These are phyloP conservation scores for Sebastes taczanowskii DNA, from an alignment of 2,797 vertebrate genomes.

Conservation along the genomic window DNA sequence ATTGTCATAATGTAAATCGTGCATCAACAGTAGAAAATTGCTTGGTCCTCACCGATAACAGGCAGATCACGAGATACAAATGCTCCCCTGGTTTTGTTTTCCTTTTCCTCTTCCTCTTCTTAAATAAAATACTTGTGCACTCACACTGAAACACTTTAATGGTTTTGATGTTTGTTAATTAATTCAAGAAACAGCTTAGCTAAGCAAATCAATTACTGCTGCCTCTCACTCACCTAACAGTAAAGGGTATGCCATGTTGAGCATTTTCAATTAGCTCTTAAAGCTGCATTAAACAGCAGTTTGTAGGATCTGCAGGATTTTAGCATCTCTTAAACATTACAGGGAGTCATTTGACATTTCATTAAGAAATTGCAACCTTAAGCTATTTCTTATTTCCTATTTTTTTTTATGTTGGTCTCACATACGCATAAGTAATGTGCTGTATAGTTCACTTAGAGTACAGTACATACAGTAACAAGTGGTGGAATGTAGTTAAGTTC, in stretches of 20 bases:
- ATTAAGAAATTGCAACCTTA: not conserved
- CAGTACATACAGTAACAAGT: not conserved
- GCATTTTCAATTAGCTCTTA: not conserved
- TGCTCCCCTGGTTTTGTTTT: not conserved
- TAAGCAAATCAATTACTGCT: not conserved
- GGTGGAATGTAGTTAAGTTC: not conserved
- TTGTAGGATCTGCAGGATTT: not conserved
- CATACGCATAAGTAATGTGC: not conserved
- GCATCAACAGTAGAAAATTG: not conserved
- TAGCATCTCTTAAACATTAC: not conserved
- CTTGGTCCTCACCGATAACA: not conserved
- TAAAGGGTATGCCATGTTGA: not conserved
- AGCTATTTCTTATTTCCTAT: not conserved
- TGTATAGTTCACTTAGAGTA: not conserved
- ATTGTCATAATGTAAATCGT: constrained; percentile 43
- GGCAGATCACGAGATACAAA: not conserved
- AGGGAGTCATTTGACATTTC: not conserved
- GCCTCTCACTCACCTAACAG: not conserved
- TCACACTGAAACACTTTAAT: not conserved
- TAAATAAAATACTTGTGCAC: not conserved
- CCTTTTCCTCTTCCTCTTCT: too few relatives aligned
- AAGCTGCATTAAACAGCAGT: not conserved
- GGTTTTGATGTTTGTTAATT: not conserved
- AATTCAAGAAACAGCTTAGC: not conserved
- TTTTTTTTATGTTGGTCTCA: not conserved